Evolutionary conservation across 2,113 vertebrate species (phyloP).

Genomic region (Hylia prasina): DNA sequence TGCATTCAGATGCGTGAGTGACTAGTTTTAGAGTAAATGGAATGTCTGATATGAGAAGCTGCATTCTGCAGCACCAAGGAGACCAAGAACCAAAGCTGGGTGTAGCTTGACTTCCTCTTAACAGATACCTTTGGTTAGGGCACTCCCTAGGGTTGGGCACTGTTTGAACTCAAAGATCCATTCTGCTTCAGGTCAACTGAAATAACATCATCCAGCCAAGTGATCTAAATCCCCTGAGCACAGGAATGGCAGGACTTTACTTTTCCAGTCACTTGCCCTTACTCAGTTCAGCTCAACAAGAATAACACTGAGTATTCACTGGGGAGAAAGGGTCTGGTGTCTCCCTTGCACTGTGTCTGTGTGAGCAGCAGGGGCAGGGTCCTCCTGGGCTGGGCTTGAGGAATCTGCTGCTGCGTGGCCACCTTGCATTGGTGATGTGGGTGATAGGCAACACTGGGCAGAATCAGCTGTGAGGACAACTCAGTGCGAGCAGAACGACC

Average conservation of each 20-base stretch:
- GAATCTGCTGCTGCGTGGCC: neutral
- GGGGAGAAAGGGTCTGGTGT: neutral
- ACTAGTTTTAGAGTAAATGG: neutral
- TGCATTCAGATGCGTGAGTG: neutral
- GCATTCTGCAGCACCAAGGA: neutral
- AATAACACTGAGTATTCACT: neutral
- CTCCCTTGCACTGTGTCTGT: neutral
- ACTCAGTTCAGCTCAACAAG: neutral
- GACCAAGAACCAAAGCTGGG: neutral
- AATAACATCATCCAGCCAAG: neutral
- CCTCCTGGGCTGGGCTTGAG: fast-evolving
- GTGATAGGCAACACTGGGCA: neutral
- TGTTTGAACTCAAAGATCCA: neutral
- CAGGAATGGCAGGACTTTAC: neutral
- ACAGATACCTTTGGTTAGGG: neutral
- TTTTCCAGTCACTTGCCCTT: neutral
- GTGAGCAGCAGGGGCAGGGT: too few relatives aligned
- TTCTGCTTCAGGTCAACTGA: neutral
- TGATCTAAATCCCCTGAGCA: neutral
- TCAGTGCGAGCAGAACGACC: neutral
- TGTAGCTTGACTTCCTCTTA: neutral
- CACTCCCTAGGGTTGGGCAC: neutral
- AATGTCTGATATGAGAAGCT: neutral
- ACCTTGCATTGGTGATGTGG: neutral
- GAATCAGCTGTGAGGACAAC: neutral